Base-by-base conservation (phyloP, 1,140 invertebrate genomes). In the Ruditapes philippinarum region DNA sequence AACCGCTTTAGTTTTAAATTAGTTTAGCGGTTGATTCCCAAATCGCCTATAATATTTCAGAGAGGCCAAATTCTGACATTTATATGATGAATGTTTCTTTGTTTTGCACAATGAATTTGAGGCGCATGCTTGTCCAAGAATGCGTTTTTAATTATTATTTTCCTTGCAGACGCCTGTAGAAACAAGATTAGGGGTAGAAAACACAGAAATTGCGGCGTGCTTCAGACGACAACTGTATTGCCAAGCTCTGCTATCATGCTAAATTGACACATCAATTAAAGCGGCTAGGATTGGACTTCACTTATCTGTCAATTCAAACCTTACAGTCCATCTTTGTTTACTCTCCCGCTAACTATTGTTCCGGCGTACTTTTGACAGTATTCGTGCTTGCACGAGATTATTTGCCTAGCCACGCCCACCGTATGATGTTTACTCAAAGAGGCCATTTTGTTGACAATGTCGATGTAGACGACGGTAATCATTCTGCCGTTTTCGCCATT, bases 381-480 rank as follows among this genome's bases (percentile, higher is more conserved):
- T 78, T 51, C 74, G 74, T 78, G 74, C 45, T 78, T 22, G 74
- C 74, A 78, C 74, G 74, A 78, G 74, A 78, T 54, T 78, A 36
- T 49, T 51, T 49, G 74, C 42, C 25, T 51, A 19, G 45, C 74
- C 74, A 78, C 74, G 74, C 74, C 74, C 74, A 78, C 42, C 45
- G 33, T 78, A 54, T 17, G 45, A 78, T 78, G 74, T 78, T 78
- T 78, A 78, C 74, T 31, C 45, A 45, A 25, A 78, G 31, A 14
- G 22, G 42, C 45, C 31, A 54, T 78, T 78, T 78, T 78, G 45
- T 78, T 78, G 74, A 78, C 49, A 78, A 22, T 4, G 19, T 7
- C 25, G 74, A n/a, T 78, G 74, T 36, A 28, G 45, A 3, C 49
- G 40, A 9, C 7, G 45, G n/a, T 49, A 49, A 51, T 51, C 45